A percentile compares a stretch with the other conserved stretches of the same genome.
These are phyloP conservation scores for Lampropteryx suffumata DNA, from an alignment of 2,888 invertebrate genomes.

Conservation along the genomic window DNA sequence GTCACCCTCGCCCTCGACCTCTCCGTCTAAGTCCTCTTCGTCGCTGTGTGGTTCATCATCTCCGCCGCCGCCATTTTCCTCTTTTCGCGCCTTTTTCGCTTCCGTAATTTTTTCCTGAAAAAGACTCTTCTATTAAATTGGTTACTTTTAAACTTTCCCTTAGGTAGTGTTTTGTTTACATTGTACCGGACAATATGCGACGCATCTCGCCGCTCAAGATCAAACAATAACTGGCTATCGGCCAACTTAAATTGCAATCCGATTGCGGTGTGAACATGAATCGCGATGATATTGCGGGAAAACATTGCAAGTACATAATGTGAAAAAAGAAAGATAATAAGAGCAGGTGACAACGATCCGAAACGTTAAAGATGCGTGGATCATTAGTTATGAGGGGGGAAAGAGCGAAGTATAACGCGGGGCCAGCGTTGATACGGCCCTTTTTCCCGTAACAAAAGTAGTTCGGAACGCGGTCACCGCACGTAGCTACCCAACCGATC, in stretches of 20 bases:
- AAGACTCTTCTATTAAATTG: conserved; percentile 21
- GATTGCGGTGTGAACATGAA: conserved; percentile 41
- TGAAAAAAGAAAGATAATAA: conserved; percentile 51
- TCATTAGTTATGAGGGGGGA: conserved; percentile 68
- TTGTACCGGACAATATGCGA: conserved; percentile 34
- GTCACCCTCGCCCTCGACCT: conserved; percentile 80
- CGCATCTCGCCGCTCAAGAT: conserved; percentile 46
- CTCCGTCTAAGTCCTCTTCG: conserved; percentile 86
- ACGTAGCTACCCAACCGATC: conserved; percentile 58
- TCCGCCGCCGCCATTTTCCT: conserved; percentile 88
- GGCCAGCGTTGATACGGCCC: conserved; percentile 65
- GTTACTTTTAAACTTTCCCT: conserved; percentile 19
- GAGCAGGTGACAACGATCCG: conserved; percentile 75
- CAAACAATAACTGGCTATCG: conserved; percentile 60
- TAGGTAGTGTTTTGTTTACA: conserved; percentile 47
- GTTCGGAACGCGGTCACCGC: conserved; percentile 72
- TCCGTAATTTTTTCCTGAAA: conserved; percentile 88
- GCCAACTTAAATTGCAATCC: conserved; percentile 57
- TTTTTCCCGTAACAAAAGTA: conserved; percentile 66
- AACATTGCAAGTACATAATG: conserved; percentile 46
- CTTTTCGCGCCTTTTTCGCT: conserved; percentile 90
- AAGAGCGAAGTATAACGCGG: conserved; percentile 62
- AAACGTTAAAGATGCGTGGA: conserved; percentile 74
- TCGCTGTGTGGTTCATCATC: conserved; percentile 84
- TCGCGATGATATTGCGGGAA: conserved; percentile 47